A percentile compares a stretch with the other conserved stretches of the same genome.
Evolutionary conservation across 1,140 invertebrate species (phyloP).

Genomic region (Catajapyx aquilonaris): DNA sequence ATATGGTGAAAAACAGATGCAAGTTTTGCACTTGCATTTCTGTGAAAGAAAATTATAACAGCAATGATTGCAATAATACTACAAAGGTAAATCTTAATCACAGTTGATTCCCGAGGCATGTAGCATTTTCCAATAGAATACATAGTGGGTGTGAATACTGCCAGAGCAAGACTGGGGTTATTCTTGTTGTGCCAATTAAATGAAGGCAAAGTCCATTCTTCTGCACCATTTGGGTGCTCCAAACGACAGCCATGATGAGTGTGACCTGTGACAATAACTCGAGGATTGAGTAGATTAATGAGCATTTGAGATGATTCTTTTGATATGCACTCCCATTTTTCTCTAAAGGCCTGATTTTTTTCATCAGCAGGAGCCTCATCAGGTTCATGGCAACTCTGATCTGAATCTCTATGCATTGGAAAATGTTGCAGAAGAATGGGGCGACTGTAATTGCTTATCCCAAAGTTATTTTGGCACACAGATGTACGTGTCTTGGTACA

Average conservation of each 20-base stretch:
- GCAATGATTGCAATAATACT: no score
- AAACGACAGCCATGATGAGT: slow-evolving; percentile 69
- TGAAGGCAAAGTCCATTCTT: slow-evolving; percentile 65
- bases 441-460: no score
- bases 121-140: slow-evolving; percentile 45
- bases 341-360: slow-evolving; percentile 39
- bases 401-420: slow-evolving; percentile 75
- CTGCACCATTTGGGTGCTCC: slow-evolving; percentile 24
- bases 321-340: slow-evolving; percentile 74
- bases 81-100: no score
- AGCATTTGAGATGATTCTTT: slow-evolving; percentile 55
- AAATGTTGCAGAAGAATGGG: no score
- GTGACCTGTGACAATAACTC: slow-evolving; percentile 69
- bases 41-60: no score
- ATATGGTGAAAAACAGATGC: no score
- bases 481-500: no score
- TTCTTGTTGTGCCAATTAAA: slow-evolving; percentile 90
- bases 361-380: slow-evolving; percentile 51
- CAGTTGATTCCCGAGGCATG: slow-evolving; percentile 46
- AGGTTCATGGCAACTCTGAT: slow-evolving; percentile 52
- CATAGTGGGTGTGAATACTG: slow-evolving; percentile 39
- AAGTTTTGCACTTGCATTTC: no score
- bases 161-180: no score
- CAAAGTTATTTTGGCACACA: no score
- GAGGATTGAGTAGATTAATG: slow-evolving; percentile 48